These are phyloP conservation scores for Bombus vancouverensis DNA, from an alignment of 1,140 invertebrate genomes.

Conservation along the genomic window DNA sequence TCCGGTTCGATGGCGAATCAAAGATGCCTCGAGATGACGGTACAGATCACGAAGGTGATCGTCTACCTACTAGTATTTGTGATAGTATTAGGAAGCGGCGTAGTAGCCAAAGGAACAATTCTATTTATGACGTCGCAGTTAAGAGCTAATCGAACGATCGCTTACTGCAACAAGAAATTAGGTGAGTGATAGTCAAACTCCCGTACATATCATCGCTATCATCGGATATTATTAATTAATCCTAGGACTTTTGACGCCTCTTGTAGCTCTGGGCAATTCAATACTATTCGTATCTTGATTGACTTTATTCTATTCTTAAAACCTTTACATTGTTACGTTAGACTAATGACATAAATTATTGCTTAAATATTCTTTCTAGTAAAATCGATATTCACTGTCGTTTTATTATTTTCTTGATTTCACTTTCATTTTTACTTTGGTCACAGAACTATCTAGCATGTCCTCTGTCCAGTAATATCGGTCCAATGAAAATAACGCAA, in stretches of 20 bases:
- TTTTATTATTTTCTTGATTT: too few species aligned
- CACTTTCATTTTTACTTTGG: too few species aligned
- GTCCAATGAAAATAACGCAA: not conserved
- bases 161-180: slow-evolving; percentile 92
- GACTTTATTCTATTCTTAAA: not conserved
- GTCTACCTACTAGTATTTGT: slow-evolving; percentile 93
- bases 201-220: not conserved
- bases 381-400: too few species aligned
- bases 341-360: too few species aligned
- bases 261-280: not conserved
- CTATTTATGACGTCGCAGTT: slow-evolving; percentile 96
- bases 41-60: slow-evolving; percentile 92
- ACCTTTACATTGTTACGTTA: too few species aligned
- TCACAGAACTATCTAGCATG: too few species aligned
- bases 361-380: not conserved
- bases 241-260: not conserved
- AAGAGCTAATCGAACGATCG: slow-evolving; percentile 87
- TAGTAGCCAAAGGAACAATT: slow-evolving; percentile 92
- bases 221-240: not conserved
- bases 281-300: not conserved
- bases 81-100: slow-evolving; percentile 91
- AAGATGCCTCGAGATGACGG: slow-evolving; percentile 92
- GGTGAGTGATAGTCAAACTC: slow-evolving; percentile 83
- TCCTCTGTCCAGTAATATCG: too few species aligned
- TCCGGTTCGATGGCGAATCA: slow-evolving; percentile 94